phyloP scores from a whole-genome alignment of 53 echinoderm and acorn worm genomes.

The Holothuria scabra region DNA sequence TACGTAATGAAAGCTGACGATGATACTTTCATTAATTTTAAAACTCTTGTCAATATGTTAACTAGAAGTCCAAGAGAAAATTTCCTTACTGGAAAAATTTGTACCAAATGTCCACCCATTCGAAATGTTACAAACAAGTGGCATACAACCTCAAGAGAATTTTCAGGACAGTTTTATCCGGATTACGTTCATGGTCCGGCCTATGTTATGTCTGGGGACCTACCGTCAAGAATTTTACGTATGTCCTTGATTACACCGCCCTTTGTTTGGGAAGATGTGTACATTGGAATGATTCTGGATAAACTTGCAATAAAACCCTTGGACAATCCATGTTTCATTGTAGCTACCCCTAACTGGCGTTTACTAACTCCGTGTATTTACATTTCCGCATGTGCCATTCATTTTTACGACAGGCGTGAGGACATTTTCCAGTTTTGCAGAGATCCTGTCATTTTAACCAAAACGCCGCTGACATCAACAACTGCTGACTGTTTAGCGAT shows the following conservation, averaged over 20 bases:
- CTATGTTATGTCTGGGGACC: constrained; percentile 30
- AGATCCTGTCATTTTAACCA: too few species aligned
- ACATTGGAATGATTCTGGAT: constrained; percentile 15
- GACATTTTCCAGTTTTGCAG: too few species aligned
- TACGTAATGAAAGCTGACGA: constrained; percentile 61
- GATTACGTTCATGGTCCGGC: constrained; percentile 3
- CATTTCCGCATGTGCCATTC: too few species aligned
- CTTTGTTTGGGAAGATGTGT: constrained; percentile 34
- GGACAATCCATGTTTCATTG: constrained; percentile 27
- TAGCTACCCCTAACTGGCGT: too few species aligned
- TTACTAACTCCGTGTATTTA: too few species aligned
- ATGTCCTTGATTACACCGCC: neutral
- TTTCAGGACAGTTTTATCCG: constrained; percentile 1
- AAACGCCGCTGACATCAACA: too few species aligned
- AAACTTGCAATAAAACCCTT: neutral
- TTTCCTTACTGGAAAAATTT: constrained; percentile 10
- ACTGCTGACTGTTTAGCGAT: too few species aligned
- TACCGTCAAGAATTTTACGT: neutral
- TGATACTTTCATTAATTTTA: constrained; percentile 59
- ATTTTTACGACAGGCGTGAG: too few species aligned
- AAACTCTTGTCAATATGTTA: constrained; percentile 39
- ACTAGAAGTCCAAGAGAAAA: neutral
- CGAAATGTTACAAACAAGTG: constrained; percentile 17
- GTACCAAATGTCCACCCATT: neutral
- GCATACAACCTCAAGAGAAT: neutral